phyloP scores from a whole-genome alignment of 2,888 invertebrate genomes.

The Lomographa bimaculata region DNA sequence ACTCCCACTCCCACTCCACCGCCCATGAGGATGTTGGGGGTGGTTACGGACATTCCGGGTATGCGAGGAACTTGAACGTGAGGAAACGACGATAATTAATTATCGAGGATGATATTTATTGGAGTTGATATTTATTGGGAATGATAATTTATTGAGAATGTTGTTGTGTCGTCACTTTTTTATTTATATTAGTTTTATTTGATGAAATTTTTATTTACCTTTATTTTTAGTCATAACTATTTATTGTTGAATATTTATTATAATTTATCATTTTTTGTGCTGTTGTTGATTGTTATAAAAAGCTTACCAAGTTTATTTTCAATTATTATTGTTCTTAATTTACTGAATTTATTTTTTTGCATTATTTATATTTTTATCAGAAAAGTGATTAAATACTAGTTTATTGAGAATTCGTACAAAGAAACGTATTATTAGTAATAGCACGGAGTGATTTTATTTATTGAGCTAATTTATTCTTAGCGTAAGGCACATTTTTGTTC shows the following conservation, averaged over 20 bases:
- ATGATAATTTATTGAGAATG: constrained; percentile 5
- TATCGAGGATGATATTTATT: constrained; percentile 5
- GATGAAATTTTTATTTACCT: neutral
- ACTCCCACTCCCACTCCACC: constrained; percentile 84
- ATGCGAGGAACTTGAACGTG: constrained; percentile 68
- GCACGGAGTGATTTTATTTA: no score
- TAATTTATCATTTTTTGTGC: no score
- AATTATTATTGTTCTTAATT: no score
- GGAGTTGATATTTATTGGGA: constrained; percentile 1
- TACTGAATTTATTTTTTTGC: no score
- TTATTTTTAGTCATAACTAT: neutral
- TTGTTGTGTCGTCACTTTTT: constrained; percentile 1
- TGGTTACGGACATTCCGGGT: constrained; percentile 81
- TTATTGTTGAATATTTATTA: neutral
- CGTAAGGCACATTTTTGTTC: constrained; percentile 26
- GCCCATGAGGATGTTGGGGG: constrained; percentile 82
- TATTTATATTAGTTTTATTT: neutral
- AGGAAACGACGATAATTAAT: constrained; percentile 43
- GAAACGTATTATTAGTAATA: no score
- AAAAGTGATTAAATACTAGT: no score
- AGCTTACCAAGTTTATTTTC: no score
- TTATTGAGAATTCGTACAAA: no score
- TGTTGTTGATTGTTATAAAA: no score
- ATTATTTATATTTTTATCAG: no score
- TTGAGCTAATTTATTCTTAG: constrained; percentile 45